Base-by-base conservation (phyloP, 2,797 vertebrate genomes). In the Caiman crocodilus region DNA sequence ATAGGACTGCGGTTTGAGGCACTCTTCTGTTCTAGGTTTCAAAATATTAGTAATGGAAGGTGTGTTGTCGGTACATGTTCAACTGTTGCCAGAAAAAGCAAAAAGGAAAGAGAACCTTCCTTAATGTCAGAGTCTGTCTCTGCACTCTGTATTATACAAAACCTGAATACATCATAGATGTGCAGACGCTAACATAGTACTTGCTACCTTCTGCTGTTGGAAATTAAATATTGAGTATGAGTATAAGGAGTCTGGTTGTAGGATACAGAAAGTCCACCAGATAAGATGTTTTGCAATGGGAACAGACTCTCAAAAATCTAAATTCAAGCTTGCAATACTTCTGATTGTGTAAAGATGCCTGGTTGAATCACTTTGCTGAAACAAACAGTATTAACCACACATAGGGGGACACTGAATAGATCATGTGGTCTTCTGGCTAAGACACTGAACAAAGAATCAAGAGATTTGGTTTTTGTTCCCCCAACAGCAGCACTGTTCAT, bases 1-100 rank as follows among this genome's bases (percentile, higher is more conserved):
- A 92, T 93, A 94, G 69, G 95, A 80, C 90, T 96, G 93, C 9
- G 93, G 95, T 94, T 94, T 96, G 94, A 83, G 82, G 96, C 94
- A 96, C 95, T 96, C 96, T 96, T 84, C 92, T 93, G 85, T 91
- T 95, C 82, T 93, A 82, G 78, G 85, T 96, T 97, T 97, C 93
- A 96, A 97, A 97, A 97, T 97, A 97, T 96, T 98, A 97, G 91
- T 96, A 97, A 96, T 96, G 97, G 97, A 97, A 97, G 94, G 87
- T 97, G 85, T 90, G 87, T 85, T 97, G 96, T 97, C 75, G 73
- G 90, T 94, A 94, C 91, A 96, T 71, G 92, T 96, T 96, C 90
- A 81, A 65, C 83, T 88, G 76, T 79, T 97, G 96, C 96, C 97
- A 98, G 91, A 94, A 96, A 97, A 97, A 97, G 95, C 94, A 97